Evolutionary conservation across 2,888 invertebrate species (phyloP).

Genomic region (Margaritifera margaritifera): DNA sequence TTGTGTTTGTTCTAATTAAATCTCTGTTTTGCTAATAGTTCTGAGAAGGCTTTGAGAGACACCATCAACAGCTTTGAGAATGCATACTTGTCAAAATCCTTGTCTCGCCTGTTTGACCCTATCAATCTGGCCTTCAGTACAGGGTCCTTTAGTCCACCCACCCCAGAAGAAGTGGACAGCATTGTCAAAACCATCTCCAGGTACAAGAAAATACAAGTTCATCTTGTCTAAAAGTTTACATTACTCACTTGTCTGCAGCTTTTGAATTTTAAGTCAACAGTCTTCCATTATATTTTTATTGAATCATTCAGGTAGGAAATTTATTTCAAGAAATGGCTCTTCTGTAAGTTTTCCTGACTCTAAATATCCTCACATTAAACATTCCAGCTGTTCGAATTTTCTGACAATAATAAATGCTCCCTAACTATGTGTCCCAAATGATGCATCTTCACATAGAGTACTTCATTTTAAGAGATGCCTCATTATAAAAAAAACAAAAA

Average conservation of each 20-base stretch:
- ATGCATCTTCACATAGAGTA: no score
- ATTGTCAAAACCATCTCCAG: conserved; percentile 73
- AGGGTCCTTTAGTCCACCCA: conserved; percentile 79
- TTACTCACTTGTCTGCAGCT: background rate
- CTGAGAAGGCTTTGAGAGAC: conserved; percentile 72
- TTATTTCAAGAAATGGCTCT: no score
- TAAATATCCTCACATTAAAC: no score
- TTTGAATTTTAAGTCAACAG: no score
- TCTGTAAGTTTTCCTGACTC: no score
- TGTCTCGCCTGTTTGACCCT: conserved; percentile 87
- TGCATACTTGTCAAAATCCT: conserved; percentile 87
- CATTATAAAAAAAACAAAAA: no score
- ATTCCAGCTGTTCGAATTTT: no score
- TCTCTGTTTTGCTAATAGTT: conserved; percentile 53
- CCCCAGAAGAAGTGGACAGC: conserved; percentile 84
- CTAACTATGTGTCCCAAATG: no score
- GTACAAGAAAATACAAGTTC: conserved; percentile 33
- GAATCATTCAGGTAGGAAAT: no score
- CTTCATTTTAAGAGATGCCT: no score
- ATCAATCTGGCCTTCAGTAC: conserved; percentile 87
- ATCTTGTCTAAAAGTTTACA: background rate
- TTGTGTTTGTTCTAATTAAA: background rate
- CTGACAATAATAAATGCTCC: no score
- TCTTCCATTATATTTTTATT: no score
- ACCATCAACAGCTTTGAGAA: conserved; percentile 84